A percentile compares a stretch with the other conserved stretches of the same genome.
phyloP scores from a whole-genome alignment of 1,140 invertebrate species.

The Drosophila tristis region DNA sequence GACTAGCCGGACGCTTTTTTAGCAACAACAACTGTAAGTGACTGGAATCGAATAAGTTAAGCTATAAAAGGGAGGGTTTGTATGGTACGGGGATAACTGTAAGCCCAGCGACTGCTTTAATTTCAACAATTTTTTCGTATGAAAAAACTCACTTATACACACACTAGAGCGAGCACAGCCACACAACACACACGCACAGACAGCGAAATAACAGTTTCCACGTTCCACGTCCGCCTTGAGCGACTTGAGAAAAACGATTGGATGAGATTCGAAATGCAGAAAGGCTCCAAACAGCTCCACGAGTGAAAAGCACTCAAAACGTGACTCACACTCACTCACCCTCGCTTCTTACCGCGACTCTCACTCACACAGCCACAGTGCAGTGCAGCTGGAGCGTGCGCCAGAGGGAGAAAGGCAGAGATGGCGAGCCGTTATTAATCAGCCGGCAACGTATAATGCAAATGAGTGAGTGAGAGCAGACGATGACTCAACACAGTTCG shows the following conservation, averaged over 20 bases:
- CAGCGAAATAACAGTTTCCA: slow-evolving; percentile 51
- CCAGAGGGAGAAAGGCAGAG: slow-evolving; percentile 59
- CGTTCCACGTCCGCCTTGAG: slow-evolving; percentile 66
- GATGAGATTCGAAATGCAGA: slow-evolving; percentile 10
- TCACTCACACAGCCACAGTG: slow-evolving; percentile 29
- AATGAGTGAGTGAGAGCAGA: slow-evolving; percentile 78
- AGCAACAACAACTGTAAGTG: neutral
- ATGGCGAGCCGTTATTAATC: slow-evolving; percentile 69
- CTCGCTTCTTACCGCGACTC: slow-evolving; percentile 14
- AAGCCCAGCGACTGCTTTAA: slow-evolving; percentile 48
- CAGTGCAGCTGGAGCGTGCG: slow-evolving; percentile 57
- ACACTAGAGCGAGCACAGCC: slow-evolving; percentile 46
- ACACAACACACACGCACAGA: slow-evolving; percentile 56
- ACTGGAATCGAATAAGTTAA: neutral
- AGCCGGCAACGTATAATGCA: slow-evolving; percentile 64
- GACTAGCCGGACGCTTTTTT: neutral
- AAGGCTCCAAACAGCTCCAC: slow-evolving; percentile 43
- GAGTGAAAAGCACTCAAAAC: slow-evolving; percentile 46
- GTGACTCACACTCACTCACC: slow-evolving; percentile 52
- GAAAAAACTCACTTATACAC: slow-evolving; percentile 59
- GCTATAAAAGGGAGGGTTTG: neutral
- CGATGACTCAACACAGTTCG: slow-evolving; percentile 71
- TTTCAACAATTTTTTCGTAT: slow-evolving; percentile 48
- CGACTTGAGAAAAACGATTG: slow-evolving; percentile 64
- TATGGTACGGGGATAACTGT: slow-evolving; percentile 26